Evolutionary conservation across 2,888 invertebrate species (phyloP).

Genomic region (Agonopterix alstromeriana): DNA sequence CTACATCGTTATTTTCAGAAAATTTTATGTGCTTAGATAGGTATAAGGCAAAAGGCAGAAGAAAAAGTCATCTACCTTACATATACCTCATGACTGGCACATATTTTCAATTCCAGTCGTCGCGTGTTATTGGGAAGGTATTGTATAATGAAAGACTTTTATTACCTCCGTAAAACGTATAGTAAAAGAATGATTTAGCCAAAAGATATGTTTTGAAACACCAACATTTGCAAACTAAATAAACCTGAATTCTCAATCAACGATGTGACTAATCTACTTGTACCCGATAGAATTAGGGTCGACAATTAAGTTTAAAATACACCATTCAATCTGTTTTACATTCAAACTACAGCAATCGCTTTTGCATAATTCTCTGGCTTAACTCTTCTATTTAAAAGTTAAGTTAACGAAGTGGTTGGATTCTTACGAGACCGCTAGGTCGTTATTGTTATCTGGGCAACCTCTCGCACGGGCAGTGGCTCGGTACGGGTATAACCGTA

Average conservation of each 20-base stretch:
- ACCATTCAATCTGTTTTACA: constrained; percentile 1
- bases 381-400: constrained; percentile 4
- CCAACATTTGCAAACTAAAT: too few species aligned
- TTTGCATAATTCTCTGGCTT: constrained; percentile 7
- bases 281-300: neutral
- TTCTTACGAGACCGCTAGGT: constrained; percentile 40
- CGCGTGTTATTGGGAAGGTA: neutral
- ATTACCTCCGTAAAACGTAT: too few species aligned
- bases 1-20: too few species aligned
- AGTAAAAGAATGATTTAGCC: too few species aligned
- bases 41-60: too few species aligned
- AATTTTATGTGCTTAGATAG: too few species aligned
- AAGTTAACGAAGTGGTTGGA: constrained; percentile 29
- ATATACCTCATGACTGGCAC: too few species aligned
- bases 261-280: neutral
- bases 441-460: constrained; percentile 53
- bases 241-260: too few species aligned
- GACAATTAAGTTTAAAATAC: constrained; percentile 4
- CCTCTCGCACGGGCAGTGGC: constrained; percentile 22
- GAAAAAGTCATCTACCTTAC: too few species aligned
- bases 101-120: too few species aligned
- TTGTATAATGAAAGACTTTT: neutral
- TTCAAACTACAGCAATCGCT: constrained; percentile 8
- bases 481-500: constrained; percentile 1
- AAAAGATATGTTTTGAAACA: too few species aligned